Evolutionary conservation across 2,888 invertebrate genomes (phyloP), one percentile per base, ranked within the genome.

Genomic region (Phorcus lineatus): DNA sequence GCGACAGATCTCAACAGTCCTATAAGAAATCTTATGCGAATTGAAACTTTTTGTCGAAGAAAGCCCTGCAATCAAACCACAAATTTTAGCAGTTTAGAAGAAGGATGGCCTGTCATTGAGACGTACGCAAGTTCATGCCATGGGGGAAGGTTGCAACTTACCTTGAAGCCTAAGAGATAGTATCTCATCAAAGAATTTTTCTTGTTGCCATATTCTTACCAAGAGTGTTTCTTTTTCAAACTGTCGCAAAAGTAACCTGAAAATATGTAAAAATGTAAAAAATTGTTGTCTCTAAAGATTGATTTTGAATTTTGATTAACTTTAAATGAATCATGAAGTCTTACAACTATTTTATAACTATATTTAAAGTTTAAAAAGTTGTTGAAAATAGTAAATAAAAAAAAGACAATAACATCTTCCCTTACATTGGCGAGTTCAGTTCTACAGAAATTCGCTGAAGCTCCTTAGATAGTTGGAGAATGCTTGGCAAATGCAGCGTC

Each of bases 111-210:
- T n/a, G n/a, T n/a, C n/a, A n/a, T n/a, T n/a, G n/a, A n/a, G n/a
- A n/a, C n/a, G n/a, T n/a, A n/a, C n/a, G n/a, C n/a, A n/a, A n/a
- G n/a, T n/a, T n/a, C n/a, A n/a, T n/a, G n/a, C n/a, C 2, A 36
- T 7, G 36, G 7, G 36, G 36, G 36, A 7, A 36, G 36, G 36
- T 7, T 4, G 2, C 28, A 6, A 55, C 40, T 16, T 77, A 78
- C 81, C 78, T 13, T 22, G 76, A 47, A 81, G 55, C 40, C 79
- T 62, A 16, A 81, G 36, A 22, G 76, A 22, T 19, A 74, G 52
- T 31, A 79, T 70, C 24, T 76, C 76, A 66, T 75, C 81, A 77
- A 77, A 79, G 31, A 54, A 76, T 16, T 78, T 76, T 19, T 81
- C 81, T 47, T 55, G 17, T n/a, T 79, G 66, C 70, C 79, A 70